Conservation (phyloP, 2,888 invertebrate genomes). For the Chirona hameri region DNA sequence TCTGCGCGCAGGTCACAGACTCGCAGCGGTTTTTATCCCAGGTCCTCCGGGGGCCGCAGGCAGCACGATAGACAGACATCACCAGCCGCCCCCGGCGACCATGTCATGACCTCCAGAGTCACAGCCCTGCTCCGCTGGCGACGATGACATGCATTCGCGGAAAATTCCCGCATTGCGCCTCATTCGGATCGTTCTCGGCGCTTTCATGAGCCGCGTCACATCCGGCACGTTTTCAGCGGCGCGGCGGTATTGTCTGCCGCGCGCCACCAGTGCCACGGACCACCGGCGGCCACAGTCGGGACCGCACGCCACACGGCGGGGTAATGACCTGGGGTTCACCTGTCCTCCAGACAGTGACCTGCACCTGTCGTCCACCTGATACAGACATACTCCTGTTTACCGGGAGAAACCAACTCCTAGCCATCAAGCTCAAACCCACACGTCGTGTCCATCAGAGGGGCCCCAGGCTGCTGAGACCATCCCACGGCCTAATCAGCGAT, state of each 20-base stretch:
- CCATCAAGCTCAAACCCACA: too few species aligned
- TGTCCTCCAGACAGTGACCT: background rate
- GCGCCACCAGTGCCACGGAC: background rate
- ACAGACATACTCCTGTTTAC: too few species aligned
- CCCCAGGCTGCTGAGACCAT: too few species aligned
- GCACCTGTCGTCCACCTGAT: background rate
- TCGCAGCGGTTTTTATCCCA: background rate
- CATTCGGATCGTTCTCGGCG: background rate
- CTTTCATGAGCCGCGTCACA: constrained; percentile 6
- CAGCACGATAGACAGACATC: background rate
- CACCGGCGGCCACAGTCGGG: background rate
- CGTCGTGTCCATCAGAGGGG: too few species aligned
- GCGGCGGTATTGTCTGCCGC: background rate
- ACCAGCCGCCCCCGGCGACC: too few species aligned
- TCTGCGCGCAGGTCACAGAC: background rate
- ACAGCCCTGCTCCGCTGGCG: background rate
- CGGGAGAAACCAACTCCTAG: too few species aligned
- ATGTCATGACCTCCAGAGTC: background rate
- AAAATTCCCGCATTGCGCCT: background rate
- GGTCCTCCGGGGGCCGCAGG: background rate
- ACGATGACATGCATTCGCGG: background rate
- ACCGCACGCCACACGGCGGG: background rate
- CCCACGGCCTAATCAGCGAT: too few species aligned
- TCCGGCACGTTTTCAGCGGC: constrained; percentile 5
- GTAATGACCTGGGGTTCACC: background rate